A percentile compares a stretch with the other conserved stretches of the same genome.
Conservation (phyloP, 2,113 vertebrate species). For the Scomber scombrus region DNA sequence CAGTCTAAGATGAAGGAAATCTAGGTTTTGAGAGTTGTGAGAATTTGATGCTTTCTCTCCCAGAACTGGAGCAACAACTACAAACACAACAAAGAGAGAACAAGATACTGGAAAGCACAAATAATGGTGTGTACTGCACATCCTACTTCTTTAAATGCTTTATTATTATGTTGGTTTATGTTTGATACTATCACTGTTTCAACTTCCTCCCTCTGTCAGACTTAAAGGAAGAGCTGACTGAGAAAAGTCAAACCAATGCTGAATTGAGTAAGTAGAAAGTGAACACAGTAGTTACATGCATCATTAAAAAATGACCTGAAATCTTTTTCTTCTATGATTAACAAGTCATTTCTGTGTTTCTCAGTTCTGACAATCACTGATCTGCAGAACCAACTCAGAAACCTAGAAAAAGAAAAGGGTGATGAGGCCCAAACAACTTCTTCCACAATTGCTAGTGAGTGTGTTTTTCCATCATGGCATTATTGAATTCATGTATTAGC, state of each 20-base stretch:
- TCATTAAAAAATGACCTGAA: too few species aligned
- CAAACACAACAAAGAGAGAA: conserved; percentile 32
- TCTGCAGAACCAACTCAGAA: conserved; percentile 32
- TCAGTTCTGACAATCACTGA: conserved; percentile 38
- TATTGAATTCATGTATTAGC: background rate
- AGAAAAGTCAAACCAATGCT: too few species aligned
- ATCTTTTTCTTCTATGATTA: too few species aligned
- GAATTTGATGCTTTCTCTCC: conserved; percentile 10
- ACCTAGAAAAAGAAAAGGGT: background rate
- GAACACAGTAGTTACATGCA: too few species aligned
- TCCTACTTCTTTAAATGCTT: too few species aligned
- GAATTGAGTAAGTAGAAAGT: too few species aligned
- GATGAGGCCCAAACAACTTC: background rate
- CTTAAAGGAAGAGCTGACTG: too few species aligned
- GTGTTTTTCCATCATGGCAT: background rate
- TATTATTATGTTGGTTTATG: too few species aligned
- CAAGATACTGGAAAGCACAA: conserved; percentile 36
- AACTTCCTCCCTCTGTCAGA: too few species aligned
- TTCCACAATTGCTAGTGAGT: conserved; percentile 28
- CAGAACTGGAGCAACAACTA: conserved; percentile 48
- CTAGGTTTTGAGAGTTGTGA: background rate
- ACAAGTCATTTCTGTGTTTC: background rate
- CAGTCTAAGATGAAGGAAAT: background rate
- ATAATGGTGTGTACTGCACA: conserved; percentile 37
- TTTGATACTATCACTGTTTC: too few species aligned